These are phyloP conservation scores for Amazona guildingii DNA, from an alignment of 2,113 vertebrate species.

Conservation along the genomic window DNA sequence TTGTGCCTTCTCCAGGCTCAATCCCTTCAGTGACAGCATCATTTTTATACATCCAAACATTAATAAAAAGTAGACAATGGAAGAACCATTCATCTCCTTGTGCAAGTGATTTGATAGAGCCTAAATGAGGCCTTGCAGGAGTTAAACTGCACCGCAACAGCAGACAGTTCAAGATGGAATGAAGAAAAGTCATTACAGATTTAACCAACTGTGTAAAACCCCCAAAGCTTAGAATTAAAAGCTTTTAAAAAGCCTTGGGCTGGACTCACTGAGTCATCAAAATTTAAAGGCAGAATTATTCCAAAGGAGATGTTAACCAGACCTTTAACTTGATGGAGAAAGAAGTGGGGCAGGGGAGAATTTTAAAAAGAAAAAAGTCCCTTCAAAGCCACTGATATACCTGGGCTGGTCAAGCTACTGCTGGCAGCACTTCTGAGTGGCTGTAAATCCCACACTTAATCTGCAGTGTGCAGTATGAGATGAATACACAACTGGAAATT, in stretches of 20 bases:
- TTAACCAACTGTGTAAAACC: slow-evolving; percentile 50
- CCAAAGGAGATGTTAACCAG: slow-evolving; percentile 24
- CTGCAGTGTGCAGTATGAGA: not conserved
- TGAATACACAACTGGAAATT: not conserved
- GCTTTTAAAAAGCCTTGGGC: slow-evolving; percentile 43
- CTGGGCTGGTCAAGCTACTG: not conserved
- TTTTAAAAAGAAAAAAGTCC: slow-evolving; percentile 4
- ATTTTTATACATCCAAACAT: not conserved
- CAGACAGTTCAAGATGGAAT: slow-evolving; percentile 34
- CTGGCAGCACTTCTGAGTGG: not conserved
- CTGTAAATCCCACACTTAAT: not conserved
- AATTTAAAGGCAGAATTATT: slow-evolving; percentile 62
- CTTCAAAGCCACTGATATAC: not conserved
- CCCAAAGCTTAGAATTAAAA: slow-evolving; percentile 59
- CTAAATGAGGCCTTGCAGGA: slow-evolving; percentile 15
- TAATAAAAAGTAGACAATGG: not conserved
- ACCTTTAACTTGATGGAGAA: slow-evolving; percentile 44
- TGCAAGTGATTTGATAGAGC: not conserved
- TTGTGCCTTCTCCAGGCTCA: not conserved
- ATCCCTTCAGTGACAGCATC: not conserved
- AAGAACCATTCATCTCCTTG: not conserved
- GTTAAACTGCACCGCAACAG: slow-evolving; percentile 25
- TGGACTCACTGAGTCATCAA: slow-evolving; percentile 61
- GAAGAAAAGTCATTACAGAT: slow-evolving; percentile 47
- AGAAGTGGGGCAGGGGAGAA: not conserved